Conservation (phyloP, 1,140 invertebrate species). For the Bombus haemorrhoidalis region DNA sequence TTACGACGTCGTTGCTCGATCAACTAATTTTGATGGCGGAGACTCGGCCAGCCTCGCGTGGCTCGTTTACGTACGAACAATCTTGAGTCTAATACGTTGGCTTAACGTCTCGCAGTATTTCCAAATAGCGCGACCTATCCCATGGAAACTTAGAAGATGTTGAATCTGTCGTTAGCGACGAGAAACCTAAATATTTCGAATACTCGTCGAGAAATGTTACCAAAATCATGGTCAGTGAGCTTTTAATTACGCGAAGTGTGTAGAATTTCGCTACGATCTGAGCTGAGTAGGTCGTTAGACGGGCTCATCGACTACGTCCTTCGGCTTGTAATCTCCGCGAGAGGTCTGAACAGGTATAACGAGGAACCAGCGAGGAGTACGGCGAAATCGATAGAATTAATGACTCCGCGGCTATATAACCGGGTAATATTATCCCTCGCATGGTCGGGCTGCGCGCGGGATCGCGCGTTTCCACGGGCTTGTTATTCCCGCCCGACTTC, state of each 20-base stretch:
- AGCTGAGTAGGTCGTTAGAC: slow-evolving; percentile 31
- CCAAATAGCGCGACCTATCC: background rate
- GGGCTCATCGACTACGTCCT: slow-evolving; percentile 13
- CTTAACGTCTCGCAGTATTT: no score
- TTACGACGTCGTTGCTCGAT: background rate
- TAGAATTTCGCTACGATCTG: slow-evolving; percentile 24
- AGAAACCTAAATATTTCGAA: background rate
- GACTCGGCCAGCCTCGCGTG: background rate
- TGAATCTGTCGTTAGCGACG: no score
- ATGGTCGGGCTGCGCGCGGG: background rate
- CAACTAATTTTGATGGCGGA: background rate
- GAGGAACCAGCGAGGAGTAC: slow-evolving; percentile 4
- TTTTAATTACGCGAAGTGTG: slow-evolving; percentile 14
- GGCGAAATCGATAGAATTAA: slow-evolving; percentile 50
- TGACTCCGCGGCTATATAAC: slow-evolving; percentile 30
- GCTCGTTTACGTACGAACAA: background rate
- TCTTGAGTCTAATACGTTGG: background rate
- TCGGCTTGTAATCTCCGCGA: slow-evolving; percentile 39
- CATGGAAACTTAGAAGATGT: no score
- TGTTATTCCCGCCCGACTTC: slow-evolving; percentile 40
- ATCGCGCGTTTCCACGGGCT: slow-evolving; percentile 27
- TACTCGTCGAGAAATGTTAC: background rate
- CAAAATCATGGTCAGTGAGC: background rate
- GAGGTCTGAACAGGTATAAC: slow-evolving; percentile 37
- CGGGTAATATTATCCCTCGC: slow-evolving; percentile 40